Evolutionary conservation across 2,888 invertebrate genomes (phyloP).

Genomic region (Sarcophaga subvicina): DNA sequence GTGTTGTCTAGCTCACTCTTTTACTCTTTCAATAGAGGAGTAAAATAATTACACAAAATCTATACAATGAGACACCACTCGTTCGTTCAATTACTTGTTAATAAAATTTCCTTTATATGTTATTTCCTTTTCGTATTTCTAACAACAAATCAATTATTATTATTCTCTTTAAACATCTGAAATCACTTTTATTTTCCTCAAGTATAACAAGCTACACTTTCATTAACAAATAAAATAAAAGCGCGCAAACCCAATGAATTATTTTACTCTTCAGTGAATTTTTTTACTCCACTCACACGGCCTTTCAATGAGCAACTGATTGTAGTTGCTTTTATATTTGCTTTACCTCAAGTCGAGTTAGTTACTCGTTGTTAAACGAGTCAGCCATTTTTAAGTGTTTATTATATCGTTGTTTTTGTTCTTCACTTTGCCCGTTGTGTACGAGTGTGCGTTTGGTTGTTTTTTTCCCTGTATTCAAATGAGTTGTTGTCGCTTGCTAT

Average conservation of each 20-base stretch:
- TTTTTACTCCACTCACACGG: constrained; percentile 73
- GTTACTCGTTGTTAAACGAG: constrained; percentile 34
- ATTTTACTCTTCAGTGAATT: background rate
- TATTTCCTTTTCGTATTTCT: background rate
- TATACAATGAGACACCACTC: background rate
- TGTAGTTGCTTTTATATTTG: constrained; percentile 34
- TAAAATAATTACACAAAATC: background rate
- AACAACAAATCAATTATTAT: background rate
- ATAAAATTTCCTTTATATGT: background rate
- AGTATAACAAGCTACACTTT: background rate
- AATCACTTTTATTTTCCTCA: background rate
- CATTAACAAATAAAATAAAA: constrained; percentile 6
- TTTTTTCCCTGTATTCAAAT: constrained; percentile 19
- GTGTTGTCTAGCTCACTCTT: constrained; percentile 64
- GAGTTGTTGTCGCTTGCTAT: constrained; percentile 24
- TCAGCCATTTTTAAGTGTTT: constrained; percentile 67
- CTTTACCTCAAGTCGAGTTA: constrained; percentile 62
- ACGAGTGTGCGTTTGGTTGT: background rate
- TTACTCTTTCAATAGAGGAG: constrained; percentile 18
- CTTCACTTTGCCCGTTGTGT: no score
- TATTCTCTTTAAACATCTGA: no score
- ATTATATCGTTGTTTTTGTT: constrained; percentile 6
- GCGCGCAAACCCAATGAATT: constrained; percentile 41
- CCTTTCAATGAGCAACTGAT: constrained; percentile 74
- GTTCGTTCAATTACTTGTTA: background rate